A percentile compares a stretch with the other conserved stretches of the same genome.
phyloP scores from a whole-genome alignment of 2,797 vertebrate species.

The Enteromius trimaculatus region DNA sequence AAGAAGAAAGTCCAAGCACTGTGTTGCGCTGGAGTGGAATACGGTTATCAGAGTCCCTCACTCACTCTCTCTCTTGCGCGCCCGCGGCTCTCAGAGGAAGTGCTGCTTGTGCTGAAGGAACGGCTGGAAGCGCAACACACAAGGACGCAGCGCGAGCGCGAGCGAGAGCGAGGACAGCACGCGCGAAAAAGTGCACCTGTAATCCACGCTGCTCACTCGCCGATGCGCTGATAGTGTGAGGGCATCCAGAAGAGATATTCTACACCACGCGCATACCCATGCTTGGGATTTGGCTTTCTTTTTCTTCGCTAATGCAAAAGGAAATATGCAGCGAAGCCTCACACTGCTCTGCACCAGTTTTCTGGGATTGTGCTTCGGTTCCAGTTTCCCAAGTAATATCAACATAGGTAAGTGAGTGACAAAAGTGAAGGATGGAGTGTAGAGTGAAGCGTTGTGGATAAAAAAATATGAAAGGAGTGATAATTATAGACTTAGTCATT shows the following conservation, averaged over 20 bases:
- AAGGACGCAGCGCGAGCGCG: conserved; percentile 47
- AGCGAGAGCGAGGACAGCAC: conserved; percentile 33
- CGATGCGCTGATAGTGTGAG: conserved; percentile 68
- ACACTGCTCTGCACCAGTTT: conserved; percentile 98
- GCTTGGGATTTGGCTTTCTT: conserved; percentile 88
- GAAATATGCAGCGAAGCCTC: conserved; percentile 99
- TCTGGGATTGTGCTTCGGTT: conserved; percentile 96
- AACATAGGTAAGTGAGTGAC: conserved; percentile 91
- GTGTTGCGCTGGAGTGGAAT: conserved; percentile 24
- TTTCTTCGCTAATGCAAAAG: conserved; percentile 97
- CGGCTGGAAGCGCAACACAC: conserved; percentile 46
- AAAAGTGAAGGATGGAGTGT: conserved; percentile 22
- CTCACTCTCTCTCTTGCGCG: conserved; percentile 14
- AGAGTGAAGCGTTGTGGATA: background rate
- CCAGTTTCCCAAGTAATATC: conserved; percentile 99
- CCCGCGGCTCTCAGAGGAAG: conserved; percentile 39
- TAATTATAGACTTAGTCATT: background rate
- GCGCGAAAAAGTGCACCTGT: conserved; percentile 49
- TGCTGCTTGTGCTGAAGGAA: conserved; percentile 54
- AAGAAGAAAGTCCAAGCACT: background rate
- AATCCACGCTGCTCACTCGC: conserved; percentile 55
- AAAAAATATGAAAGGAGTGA: background rate
- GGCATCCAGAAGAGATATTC: conserved; percentile 68
- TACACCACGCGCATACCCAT: conserved; percentile 83
- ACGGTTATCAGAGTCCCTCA: conserved; percentile 32